Base-by-base conservation (phyloP, 2,113 vertebrate species). In the Archilochus colubris region DNA sequence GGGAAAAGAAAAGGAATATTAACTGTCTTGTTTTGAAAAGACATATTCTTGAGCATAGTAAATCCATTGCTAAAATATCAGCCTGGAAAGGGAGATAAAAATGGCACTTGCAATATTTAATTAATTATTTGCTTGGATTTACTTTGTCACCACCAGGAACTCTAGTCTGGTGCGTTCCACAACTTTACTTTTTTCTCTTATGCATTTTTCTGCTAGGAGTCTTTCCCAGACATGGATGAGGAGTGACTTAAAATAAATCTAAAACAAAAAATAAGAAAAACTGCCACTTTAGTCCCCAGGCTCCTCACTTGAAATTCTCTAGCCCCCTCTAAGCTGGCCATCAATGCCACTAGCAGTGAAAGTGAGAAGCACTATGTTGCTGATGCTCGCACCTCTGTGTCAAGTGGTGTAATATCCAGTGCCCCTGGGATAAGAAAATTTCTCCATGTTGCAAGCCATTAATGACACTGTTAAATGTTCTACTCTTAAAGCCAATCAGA, bases 281-380 rank as follows among this genome's bases (percentile, higher is more conserved):
- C 57, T 88, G 44, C 70, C 69, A 61, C 73, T 82, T 87, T 5
- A 24, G 67, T 96, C 76, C 73, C 67, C 38, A 89, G 70, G 31
- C 55, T 89, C 46, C 51, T 77, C 67, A 80, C 74, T 85, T 94
- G 53, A 46, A 79, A 78, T 90, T 91, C 77, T 96, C 67, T 67
- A 94, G 31, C 27, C 33, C 48, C 14, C 38, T 90, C n/a, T 24
- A 85, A 95, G 58, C 74, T 86, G 58, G 55, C 48, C 82, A 77
- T 96, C 94, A 94, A 46, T 96, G 92, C 89, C 93, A 91, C 69
- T 43, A 82, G 67, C 51, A 89, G 73, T 67, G 86, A 95, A 94
- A 94, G 76, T 61, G 70, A 89, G 59, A 92, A 92, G 54, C 48
- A 62, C 51, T 36, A 13, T 38, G 54, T 14, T 94, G 91, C 88